phyloP scores from a whole-genome alignment of 2,888 invertebrate genomes.

The Amphipyra berbera region DNA sequence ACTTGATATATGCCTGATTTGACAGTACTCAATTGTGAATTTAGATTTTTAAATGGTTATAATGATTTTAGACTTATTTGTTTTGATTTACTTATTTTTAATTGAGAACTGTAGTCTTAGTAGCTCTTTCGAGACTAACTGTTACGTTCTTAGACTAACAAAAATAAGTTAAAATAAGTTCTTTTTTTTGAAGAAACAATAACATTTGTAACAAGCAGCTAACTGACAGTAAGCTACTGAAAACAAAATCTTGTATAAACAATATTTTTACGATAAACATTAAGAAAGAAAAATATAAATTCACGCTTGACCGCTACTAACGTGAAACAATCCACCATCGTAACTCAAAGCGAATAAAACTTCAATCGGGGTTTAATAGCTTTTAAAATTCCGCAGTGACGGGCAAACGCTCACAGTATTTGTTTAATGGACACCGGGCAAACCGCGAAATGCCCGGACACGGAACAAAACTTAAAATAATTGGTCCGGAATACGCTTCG shows the following conservation, averaged over 20 bases:
- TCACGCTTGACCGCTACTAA: conserved; percentile 39
- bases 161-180: too few species aligned
- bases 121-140: too few species aligned
- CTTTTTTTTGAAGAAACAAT: too few species aligned
- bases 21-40: conserved; percentile 30
- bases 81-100: background rate
- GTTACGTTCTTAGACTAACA: too few species aligned
- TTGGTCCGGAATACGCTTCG: conserved; percentile 82
- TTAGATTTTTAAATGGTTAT: conserved; percentile 9
- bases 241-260: too few species aligned
- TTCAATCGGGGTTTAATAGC: conserved; percentile 73
- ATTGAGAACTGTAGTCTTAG: too few species aligned
- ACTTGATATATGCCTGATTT: conserved; percentile 41
- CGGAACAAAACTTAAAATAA: conserved; percentile 90
- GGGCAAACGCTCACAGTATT: conserved; percentile 72
- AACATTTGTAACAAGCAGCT: too few species aligned
- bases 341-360: conserved; percentile 68
- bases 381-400: conserved; percentile 73
- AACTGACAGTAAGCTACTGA: too few species aligned
- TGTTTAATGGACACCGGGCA: conserved; percentile 81
- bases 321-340: conserved; percentile 52
- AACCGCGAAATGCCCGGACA: conserved; percentile 86
- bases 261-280: background rate
- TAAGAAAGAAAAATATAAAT: conserved; percentile 16
- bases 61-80: too few species aligned